Conservation (phyloP, 2,797 vertebrate species). For the Centroberyx gerrardi region DNA sequence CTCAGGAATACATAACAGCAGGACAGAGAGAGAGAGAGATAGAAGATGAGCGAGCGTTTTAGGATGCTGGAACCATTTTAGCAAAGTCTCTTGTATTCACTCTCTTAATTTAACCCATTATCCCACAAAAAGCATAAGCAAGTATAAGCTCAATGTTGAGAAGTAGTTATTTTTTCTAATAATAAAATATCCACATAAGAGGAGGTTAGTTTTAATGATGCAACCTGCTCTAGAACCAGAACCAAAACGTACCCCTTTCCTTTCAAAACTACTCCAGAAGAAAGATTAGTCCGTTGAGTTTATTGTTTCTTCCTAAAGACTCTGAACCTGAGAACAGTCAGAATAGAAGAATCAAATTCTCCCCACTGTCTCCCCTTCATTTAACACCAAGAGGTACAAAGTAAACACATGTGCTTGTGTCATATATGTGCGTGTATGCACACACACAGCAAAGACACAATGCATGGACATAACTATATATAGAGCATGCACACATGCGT, state of each 20-base stretch:
- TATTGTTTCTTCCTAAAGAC: neutral
- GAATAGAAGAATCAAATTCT: neutral
- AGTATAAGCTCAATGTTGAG: neutral
- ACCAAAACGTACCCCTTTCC: neutral
- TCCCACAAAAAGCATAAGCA: neutral
- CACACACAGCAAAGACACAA: too few relatives aligned
- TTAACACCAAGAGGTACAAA: too few relatives aligned
- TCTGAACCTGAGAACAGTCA: neutral
- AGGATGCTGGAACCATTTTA: neutral
- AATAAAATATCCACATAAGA: neutral
- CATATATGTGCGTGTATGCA: too few relatives aligned
- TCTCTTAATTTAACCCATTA: neutral
- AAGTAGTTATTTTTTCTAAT: constrained; percentile 5
- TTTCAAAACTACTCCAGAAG: too few relatives aligned
- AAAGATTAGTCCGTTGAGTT: too few relatives aligned
- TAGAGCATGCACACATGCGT: too few relatives aligned
- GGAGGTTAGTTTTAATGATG: neutral
- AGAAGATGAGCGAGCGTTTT: constrained; percentile 48
- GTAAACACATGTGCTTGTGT: too few relatives aligned
- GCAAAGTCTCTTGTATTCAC: constrained; percentile 6
- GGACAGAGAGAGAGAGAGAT: constrained; percentile 22
- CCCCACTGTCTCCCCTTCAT: too few relatives aligned
- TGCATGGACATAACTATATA: too few relatives aligned
- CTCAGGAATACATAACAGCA: constrained; percentile 22
- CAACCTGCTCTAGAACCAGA: neutral